Conservation (phyloP, 2,888 invertebrate genomes). For the Agrochola lychnidis region DNA sequence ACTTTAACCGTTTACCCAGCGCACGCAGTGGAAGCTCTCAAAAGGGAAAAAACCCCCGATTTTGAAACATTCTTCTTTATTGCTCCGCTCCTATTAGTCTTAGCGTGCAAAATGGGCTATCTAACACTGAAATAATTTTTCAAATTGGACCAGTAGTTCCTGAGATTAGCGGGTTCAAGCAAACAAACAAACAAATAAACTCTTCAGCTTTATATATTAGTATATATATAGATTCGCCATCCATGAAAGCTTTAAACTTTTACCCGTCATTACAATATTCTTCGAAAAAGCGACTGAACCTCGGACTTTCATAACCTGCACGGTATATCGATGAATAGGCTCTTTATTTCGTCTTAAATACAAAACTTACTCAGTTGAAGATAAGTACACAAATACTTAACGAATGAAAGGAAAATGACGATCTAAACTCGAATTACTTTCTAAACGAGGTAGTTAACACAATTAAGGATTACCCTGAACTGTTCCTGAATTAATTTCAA, state of each 20-base stretch:
- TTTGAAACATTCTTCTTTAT: no score
- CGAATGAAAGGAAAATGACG: slow-evolving; percentile 35
- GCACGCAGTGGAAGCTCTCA: no score
- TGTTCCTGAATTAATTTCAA: slow-evolving; percentile 46
- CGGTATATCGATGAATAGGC: background rate
- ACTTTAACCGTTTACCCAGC: no score
- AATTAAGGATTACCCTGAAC: slow-evolving; percentile 46
- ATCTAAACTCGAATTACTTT: slow-evolving; percentile 29
- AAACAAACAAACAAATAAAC: no score
- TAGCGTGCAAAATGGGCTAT: no score
- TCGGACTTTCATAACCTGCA: slow-evolving; percentile 16
- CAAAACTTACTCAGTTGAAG: slow-evolving; percentile 8
- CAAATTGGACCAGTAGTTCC: no score
- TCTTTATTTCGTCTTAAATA: slow-evolving; percentile 1
- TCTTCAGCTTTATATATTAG: no score
- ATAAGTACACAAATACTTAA: slow-evolving; percentile 14
- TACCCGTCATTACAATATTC: slow-evolving; percentile 2
- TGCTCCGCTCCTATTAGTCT: no score
- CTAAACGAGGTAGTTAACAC: slow-evolving; percentile 37
- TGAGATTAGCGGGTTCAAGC: no score
- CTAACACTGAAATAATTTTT: no score
- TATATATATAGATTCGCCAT: background rate
- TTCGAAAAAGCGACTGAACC: slow-evolving; percentile 11
- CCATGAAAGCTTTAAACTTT: slow-evolving; percentile 19
- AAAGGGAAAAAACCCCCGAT: no score